Conservation (phyloP, 1,140 invertebrate species). For the roundworm (Caenorhabditis elegans) region WBcel235 BX284602.5:4937501-4938000, state of each 20-base stretch:
- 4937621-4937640: neutral
- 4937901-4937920: constrained; percentile 16
- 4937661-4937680: neutral
- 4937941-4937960: neutral
- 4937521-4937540: neutral
- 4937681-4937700: neutral
- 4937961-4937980: neutral
- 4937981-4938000: neutral
- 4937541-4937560: neutral
- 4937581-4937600: neutral
- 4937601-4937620: neutral
- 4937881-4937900: neutral
- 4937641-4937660: neutral
- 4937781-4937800: neutral
- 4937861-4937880: neutral
- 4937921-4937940: neutral
- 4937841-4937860: neutral
- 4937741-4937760: neutral
- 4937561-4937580: neutral
- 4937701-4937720: constrained; percentile 5
- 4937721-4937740: neutral
- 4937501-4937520: neutral
- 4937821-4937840: neutral
- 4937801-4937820: constrained; percentile 15
- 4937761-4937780: neutral